Conservation (phyloP, 2,888 invertebrate species). For the Macaria notata region DNA sequence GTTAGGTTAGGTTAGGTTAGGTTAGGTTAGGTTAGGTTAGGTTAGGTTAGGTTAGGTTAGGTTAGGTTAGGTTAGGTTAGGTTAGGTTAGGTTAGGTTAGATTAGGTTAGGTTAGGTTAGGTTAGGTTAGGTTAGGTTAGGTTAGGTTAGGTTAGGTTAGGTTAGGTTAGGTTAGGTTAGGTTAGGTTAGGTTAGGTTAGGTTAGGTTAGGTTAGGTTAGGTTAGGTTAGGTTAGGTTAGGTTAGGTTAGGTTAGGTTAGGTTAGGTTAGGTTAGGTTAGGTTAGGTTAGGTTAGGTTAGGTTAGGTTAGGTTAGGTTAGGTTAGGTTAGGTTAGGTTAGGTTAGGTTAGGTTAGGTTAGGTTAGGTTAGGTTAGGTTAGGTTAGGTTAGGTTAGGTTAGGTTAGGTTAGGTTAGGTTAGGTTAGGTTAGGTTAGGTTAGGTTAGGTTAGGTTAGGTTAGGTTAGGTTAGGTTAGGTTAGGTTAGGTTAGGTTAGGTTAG, state of each 20-base stretch:
- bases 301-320: slow-evolving; percentile 24
- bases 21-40: slow-evolving; percentile 29
- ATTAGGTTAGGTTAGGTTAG: slow-evolving; percentile 22
- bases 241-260: slow-evolving; percentile 26
- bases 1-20: slow-evolving; percentile 31
- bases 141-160: slow-evolving; percentile 33
- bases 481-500: slow-evolving; percentile 34
- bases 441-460: slow-evolving; percentile 18
- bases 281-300: slow-evolving; percentile 23
- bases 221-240: slow-evolving; percentile 25
- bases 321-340: slow-evolving; percentile 25
- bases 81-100: slow-evolving; percentile 22
- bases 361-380: slow-evolving; percentile 25
- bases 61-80: slow-evolving; percentile 22
- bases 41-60: slow-evolving; percentile 30
- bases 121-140: slow-evolving; percentile 24
- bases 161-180: slow-evolving; percentile 31
- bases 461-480: slow-evolving; percentile 23
- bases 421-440: slow-evolving; percentile 12
- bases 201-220: slow-evolving; percentile 23
- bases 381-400: slow-evolving; percentile 25
- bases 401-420: slow-evolving; percentile 15
- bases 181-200: slow-evolving; percentile 31
- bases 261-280: slow-evolving; percentile 25
- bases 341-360: slow-evolving; percentile 24